A percentile compares a stretch with the other conserved stretches of the same genome.
phyloP scores from a whole-genome alignment of 2,888 invertebrate genomes.

The Cephus rjabovi region DNA sequence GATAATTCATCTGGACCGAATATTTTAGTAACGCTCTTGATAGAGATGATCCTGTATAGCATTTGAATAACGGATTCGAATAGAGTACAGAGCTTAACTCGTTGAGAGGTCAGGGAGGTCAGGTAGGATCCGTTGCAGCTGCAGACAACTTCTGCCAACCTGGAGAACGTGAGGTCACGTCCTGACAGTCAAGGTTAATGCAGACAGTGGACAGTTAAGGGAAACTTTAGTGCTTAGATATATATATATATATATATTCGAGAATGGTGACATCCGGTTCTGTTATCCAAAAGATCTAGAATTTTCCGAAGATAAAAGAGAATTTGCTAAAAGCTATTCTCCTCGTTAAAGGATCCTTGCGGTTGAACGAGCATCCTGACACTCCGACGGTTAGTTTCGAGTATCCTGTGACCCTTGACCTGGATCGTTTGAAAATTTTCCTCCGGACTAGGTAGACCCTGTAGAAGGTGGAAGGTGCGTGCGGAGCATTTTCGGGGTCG shows the following conservation, averaged over 20 bases:
- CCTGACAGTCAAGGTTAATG: not conserved
- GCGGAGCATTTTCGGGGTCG: not conserved
- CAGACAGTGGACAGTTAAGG: not conserved
- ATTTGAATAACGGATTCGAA: not conserved
- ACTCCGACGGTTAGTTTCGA: not conserved
- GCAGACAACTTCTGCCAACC: not conserved
- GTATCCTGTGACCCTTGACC: not conserved
- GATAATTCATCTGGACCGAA: not conserved
- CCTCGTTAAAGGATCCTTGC: too few species aligned
- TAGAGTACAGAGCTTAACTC: not conserved
- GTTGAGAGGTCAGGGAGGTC: not conserved
- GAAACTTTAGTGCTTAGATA: not conserved
- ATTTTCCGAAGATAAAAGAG: too few species aligned
- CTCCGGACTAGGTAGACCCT: not conserved
- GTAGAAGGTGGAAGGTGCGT: conserved; percentile 1
- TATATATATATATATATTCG: not conserved
- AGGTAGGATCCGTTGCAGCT: not conserved
- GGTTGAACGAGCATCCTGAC: not conserved
- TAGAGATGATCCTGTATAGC: not conserved
- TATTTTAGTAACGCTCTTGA: not conserved
- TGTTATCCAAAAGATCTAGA: not conserved
- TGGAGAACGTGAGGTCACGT: not conserved
- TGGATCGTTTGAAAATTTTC: not conserved
- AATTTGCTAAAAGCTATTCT: too few species aligned
- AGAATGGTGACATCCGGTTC: not conserved